Conservation (phyloP, 2,113 vertebrate genomes). For the Entomyzon cyanotis region DNA sequence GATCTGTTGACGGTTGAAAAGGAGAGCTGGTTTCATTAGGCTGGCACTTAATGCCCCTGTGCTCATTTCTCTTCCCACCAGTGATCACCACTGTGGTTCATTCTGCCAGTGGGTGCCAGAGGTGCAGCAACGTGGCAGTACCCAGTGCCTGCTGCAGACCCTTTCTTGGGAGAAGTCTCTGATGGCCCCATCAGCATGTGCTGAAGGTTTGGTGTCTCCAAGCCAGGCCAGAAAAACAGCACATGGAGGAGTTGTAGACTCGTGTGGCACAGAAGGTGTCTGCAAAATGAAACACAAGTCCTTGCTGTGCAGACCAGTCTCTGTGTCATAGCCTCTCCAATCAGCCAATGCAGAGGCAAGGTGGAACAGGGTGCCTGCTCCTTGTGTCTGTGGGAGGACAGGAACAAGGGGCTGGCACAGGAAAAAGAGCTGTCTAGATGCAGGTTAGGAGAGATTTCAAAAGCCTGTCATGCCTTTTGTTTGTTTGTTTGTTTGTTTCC, state of each 20-base stretch:
- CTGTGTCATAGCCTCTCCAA: not conserved
- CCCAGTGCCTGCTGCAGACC: not conserved
- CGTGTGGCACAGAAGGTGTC: not conserved
- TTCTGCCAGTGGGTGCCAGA: not conserved
- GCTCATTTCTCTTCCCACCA: not conserved
- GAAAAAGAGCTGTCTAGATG: not conserved
- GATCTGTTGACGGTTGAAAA: not conserved
- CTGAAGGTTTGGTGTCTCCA: not conserved
- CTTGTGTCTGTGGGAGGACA: not conserved
- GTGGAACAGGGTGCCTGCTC: not conserved
- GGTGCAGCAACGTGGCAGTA: accelerated
- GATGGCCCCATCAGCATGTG: not conserved
- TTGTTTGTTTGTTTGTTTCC: not conserved
- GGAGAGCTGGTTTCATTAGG: not conserved
- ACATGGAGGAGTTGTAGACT: accelerated
- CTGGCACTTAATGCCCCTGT: not conserved
- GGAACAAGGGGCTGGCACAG: not conserved
- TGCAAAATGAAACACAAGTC: not conserved
- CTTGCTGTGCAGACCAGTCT: not conserved
- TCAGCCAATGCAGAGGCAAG: accelerated
- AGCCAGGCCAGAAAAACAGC: not conserved
- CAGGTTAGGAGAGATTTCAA: not conserved
- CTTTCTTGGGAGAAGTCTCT: not conserved
- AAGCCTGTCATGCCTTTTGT: not conserved
- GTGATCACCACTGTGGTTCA: not conserved